Evolutionary conservation across 2,797 vertebrate genomes (phyloP).

Genomic region (Chloroceryle amazona): DNA sequence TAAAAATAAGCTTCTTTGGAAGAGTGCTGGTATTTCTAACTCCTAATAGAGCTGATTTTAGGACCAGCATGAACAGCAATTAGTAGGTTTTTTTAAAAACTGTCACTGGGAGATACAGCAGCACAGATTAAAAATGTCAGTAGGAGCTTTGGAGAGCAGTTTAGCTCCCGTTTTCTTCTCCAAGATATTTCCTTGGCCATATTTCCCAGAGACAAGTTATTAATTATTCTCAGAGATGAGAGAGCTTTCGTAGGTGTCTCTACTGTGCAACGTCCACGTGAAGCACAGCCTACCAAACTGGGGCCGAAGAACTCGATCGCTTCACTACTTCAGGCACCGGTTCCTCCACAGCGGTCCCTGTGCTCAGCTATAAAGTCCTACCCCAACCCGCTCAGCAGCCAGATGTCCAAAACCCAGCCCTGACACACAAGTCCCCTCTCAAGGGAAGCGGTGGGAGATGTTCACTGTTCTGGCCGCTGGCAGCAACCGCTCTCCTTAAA

Average conservation of each 20-base stretch:
- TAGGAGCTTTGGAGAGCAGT: neutral
- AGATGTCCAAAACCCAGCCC: neutral
- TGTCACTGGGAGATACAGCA: conserved; percentile 29
- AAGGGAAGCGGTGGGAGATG: neutral
- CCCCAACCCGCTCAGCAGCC: neutral
- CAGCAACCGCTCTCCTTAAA: neutral
- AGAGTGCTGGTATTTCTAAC: neutral
- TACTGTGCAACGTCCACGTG: neutral
- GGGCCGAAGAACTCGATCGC: neutral
- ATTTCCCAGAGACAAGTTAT: neutral
- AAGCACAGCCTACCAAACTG: accelerated
- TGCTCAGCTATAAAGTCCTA: neutral
- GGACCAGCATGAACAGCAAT: neutral
- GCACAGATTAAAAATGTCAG: neutral
- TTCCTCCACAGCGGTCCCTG: neutral
- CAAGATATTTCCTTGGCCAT: neutral
- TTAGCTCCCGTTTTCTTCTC: conserved; percentile 20
- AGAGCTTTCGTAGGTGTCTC: neutral
- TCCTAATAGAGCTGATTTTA: neutral
- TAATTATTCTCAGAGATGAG: neutral
- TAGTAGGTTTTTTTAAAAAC: neutral
- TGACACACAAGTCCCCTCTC: neutral
- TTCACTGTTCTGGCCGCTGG: conserved; percentile 16
- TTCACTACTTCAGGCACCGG: neutral
- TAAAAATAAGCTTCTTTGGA: conserved; percentile 59